These are phyloP conservation scores for Agrochola litura DNA, from an alignment of 2,888 invertebrate genomes.

Conservation along the genomic window DNA sequence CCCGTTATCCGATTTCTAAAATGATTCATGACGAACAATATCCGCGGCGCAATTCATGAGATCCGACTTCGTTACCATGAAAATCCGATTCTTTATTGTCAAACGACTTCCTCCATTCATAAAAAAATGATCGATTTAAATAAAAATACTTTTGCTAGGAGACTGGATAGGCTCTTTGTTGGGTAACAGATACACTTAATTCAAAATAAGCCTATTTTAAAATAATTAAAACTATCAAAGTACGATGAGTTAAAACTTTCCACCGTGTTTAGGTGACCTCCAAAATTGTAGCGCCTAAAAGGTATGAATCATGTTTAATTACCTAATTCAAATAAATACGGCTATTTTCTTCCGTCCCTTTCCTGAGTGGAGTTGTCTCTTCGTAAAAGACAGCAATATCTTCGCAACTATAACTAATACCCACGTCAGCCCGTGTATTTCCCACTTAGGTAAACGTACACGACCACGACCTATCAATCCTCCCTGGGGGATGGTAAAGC, in stretches of 20 bases:
- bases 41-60: conserved; percentile 58
- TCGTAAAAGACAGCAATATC: background rate
- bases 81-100: conserved; percentile 21
- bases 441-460: conserved; percentile 8
- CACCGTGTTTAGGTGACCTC: background rate
- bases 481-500: conserved; percentile 5
- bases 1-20: conserved; percentile 40
- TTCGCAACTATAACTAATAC: conserved; percentile 2
- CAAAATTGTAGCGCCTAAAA: background rate
- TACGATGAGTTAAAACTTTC: background rate
- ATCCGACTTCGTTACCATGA: conserved; percentile 37
- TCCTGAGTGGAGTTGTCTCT: background rate
- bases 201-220: background rate
- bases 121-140: too few species aligned
- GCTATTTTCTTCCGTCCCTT: background rate
- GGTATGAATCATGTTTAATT: background rate
- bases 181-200: background rate
- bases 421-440: background rate
- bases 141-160: too few species aligned
- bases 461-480: conserved; percentile 17
- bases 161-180: background rate
- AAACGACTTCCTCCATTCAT: conserved; percentile 1
- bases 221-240: background rate
- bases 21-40: conserved; percentile 68
- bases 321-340: too few species aligned